Percentiles rank a stretch among this genome's conserved stretches.
Evolutionary conservation across 2,113 vertebrate genomes (phyloP).

Genomic region (Myrmecophaga tridactyla): DNA sequence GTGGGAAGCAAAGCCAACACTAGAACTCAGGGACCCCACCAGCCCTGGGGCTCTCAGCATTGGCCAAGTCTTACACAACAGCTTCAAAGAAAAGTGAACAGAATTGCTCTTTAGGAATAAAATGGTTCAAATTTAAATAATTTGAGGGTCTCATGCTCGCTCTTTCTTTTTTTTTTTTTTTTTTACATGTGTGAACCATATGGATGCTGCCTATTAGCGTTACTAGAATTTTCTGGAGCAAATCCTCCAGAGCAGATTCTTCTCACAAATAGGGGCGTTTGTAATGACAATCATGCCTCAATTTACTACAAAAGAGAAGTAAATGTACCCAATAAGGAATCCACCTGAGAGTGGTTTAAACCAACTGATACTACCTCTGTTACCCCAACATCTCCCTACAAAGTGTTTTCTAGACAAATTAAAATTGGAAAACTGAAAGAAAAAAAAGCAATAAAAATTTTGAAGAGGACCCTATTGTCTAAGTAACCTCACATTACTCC

Average conservation of each 20-base stretch:
- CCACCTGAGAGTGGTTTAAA: conserved; percentile 18
- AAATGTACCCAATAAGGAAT: conserved; percentile 40
- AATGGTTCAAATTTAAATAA: conserved; percentile 44
- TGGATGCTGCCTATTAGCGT: conserved; percentile 35
- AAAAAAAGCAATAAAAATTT: conserved; percentile 51
- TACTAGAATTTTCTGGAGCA: conserved; percentile 47
- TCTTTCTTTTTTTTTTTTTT: not conserved
- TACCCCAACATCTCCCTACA: conserved; percentile 31
- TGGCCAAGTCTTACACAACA: not conserved
- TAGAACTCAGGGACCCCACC: not conserved
- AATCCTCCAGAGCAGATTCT: conserved; percentile 44
- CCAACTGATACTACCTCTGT: not conserved
- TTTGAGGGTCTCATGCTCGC: not conserved
- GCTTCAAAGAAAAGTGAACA: conserved; percentile 28
- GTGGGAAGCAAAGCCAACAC: not conserved
- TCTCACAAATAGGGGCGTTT: conserved; percentile 14
- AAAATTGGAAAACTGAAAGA: not conserved
- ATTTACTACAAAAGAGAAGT: conserved; percentile 47
- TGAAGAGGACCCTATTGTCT: conserved; percentile 1
- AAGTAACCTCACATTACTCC: conserved; percentile 38
- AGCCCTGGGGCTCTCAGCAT: not conserved
- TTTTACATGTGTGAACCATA: conserved; percentile 49
- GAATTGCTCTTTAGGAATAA: conserved; percentile 16
- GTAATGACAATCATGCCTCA: conserved; percentile 35
- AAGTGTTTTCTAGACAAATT: conserved; percentile 49